Conservation (phyloP, 2,888 invertebrate species). For the Melanostoma scalare region DNA sequence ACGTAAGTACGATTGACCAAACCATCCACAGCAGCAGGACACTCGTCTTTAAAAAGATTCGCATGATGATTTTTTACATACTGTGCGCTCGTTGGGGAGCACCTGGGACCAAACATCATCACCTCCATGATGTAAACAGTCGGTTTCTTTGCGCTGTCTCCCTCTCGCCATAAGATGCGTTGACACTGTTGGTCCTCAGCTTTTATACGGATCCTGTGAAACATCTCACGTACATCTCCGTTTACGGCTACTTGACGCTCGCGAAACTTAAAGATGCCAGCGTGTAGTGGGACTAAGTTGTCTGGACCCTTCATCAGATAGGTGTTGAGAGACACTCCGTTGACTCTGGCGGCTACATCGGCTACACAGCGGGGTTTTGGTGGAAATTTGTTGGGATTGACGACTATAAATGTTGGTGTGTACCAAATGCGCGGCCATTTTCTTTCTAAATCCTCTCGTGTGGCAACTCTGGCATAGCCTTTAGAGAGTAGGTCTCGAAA, state of each 20-base stretch:
- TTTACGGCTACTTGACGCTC: conserved; percentile 36
- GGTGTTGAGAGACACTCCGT: conserved; percentile 26
- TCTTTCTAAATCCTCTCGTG: conserved; percentile 26
- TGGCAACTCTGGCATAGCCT: conserved; percentile 48
- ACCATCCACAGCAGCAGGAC: no score
- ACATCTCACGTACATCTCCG: neutral
- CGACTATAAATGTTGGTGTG: conserved; percentile 70
- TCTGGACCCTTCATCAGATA: neutral
- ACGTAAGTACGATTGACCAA: no score
- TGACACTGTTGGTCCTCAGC: no score
- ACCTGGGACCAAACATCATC: no score
- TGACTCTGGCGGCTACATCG: conserved; percentile 46
- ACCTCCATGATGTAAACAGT: no score
- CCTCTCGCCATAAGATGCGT: no score
- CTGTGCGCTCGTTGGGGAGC: no score
- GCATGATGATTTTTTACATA: no score
- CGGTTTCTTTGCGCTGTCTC: no score
- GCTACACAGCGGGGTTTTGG: conserved; percentile 48
- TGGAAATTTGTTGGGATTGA: conserved; percentile 45
- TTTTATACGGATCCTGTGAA: no score
- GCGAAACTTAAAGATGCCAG: conserved; percentile 52
- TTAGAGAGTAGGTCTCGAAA: conserved; percentile 39
- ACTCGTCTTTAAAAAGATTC: no score
- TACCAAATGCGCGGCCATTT: conserved; percentile 71
- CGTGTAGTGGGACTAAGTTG: conserved; percentile 46